phyloP scores from a whole-genome alignment of 1,140 invertebrate genomes.

The Ctenoplectra terminalis region DNA sequence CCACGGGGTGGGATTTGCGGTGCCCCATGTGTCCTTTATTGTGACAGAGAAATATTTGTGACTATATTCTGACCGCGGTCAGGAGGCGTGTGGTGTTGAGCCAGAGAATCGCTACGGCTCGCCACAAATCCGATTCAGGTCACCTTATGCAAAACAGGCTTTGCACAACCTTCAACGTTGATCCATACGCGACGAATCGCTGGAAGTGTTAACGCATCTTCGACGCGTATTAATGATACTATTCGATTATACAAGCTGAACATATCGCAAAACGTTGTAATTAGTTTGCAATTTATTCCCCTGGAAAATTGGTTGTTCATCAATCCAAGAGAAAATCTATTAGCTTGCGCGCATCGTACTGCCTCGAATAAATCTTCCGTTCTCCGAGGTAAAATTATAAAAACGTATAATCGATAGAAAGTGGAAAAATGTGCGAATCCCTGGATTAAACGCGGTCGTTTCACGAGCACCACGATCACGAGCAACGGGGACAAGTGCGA shows the following conservation, averaged over 20 bases:
- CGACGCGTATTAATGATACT: conserved; percentile 16
- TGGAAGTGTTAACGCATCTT: not conserved
- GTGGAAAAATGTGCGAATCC: not conserved
- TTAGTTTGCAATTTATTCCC: conserved; percentile 1
- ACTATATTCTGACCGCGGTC: too few species aligned
- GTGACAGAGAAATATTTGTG: too few species aligned
- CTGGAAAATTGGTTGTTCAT: conserved; percentile 16
- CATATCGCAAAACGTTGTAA: conserved; percentile 8
- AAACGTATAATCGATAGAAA: conserved; percentile 5
- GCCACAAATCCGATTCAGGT: conserved; percentile 66
- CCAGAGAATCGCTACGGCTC: too few species aligned
- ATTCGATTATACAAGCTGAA: not conserved
- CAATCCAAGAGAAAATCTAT: conserved; percentile 9
- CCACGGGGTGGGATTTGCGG: too few species aligned
- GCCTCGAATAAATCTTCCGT: not conserved
- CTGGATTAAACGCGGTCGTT: not conserved
- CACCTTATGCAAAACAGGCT: conserved; percentile 68
- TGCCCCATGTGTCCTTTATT: too few species aligned
- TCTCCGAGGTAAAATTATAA: not conserved
- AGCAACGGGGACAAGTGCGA: conserved; percentile 19
- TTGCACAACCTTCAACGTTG: conserved; percentile 64
- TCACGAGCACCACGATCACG: not conserved
- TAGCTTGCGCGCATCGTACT: not conserved
- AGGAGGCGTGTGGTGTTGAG: too few species aligned
- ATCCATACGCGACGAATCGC: conserved; percentile 17